Percentiles rank a stretch among this genome's conserved stretches.
Evolutionary conservation across 2,113 vertebrate species (phyloP).

Genomic region (Thalassoma bifasciatum): DNA sequence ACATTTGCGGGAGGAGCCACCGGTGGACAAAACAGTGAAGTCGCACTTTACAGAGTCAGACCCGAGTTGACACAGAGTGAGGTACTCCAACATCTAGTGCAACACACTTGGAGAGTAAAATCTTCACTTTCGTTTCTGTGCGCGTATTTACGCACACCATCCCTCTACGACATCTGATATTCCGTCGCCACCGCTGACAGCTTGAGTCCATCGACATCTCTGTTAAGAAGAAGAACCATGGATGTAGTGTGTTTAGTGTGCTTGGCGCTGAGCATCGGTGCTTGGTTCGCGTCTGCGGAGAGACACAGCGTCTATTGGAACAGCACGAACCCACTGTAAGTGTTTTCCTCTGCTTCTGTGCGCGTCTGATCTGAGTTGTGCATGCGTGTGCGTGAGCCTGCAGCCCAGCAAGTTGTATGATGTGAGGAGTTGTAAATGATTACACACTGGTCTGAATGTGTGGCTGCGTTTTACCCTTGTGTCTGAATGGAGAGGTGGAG

Average conservation of each 20-base stretch:
- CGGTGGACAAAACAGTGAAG: conserved; percentile 50
- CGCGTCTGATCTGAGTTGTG: not conserved
- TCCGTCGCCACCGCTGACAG: not conserved
- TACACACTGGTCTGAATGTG: not conserved
- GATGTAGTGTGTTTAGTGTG: conserved; percentile 77
- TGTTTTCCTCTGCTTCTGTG: conserved; percentile 10
- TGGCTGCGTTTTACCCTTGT: not conserved
- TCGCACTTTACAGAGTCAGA: conserved; percentile 24
- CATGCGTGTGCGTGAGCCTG: not conserved
- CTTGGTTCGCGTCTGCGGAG: conserved; percentile 76
- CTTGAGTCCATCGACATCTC: not conserved
- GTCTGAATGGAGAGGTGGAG: not conserved
- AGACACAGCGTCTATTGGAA: conserved; percentile 86
- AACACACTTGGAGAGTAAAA: not conserved
- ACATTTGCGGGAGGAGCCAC: conserved; percentile 20
- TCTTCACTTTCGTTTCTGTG: not conserved
- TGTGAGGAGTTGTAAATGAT: not conserved
- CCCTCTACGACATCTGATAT: not conserved
- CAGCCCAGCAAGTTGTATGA: not conserved
- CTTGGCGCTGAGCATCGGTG: conserved; percentile 68
- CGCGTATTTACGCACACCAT: conserved; percentile 1
- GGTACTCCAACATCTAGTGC: not conserved
- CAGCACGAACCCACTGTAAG: conserved; percentile 82
- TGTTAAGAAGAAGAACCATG: conserved; percentile 67
- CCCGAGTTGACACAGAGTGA: conserved; percentile 11